Evolutionary conservation across 1,140 invertebrate genomes (phyloP).

Genomic region (Neotoxoptera formosana): DNA sequence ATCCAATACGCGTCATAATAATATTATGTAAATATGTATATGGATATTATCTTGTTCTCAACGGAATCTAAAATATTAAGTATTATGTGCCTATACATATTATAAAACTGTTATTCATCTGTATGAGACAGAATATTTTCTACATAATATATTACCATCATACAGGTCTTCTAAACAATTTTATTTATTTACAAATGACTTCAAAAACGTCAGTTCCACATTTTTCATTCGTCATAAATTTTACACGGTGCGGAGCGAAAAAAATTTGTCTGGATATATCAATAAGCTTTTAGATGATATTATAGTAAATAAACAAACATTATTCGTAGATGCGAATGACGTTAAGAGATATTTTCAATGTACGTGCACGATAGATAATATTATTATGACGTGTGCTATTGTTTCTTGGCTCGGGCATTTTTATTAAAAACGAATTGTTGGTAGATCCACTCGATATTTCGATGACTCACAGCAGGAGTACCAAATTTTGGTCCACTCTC

Average conservation of each 20-base stretch:
- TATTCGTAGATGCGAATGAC: not conserved
- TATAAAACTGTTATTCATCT: not conserved
- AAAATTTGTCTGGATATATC: not conserved
- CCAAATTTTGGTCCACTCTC: not conserved
- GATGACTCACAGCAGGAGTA: too few relatives aligned
- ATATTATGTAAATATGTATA: not conserved
- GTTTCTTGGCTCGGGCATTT: not conserved
- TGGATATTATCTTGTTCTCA: not conserved
- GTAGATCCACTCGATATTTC: not conserved
- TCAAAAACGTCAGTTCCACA: not conserved
- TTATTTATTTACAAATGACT: constrained; percentile 14
- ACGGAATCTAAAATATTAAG: not conserved
- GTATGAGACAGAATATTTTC: not conserved
- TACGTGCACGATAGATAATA: too few relatives aligned
- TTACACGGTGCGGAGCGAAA: not conserved
- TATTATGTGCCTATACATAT: not conserved
- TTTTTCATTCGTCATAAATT: not conserved
- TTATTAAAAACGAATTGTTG: not conserved
- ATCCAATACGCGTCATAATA: not conserved
- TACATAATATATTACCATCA: not conserved
- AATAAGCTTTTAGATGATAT: not conserved
- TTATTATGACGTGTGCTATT: not conserved
- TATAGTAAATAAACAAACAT: constrained; percentile 7
- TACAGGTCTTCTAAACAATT: not conserved
- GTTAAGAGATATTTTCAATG: not conserved